phyloP scores from a whole-genome alignment of 2,113 vertebrate genomes.

The Pitta sordida region DNA sequence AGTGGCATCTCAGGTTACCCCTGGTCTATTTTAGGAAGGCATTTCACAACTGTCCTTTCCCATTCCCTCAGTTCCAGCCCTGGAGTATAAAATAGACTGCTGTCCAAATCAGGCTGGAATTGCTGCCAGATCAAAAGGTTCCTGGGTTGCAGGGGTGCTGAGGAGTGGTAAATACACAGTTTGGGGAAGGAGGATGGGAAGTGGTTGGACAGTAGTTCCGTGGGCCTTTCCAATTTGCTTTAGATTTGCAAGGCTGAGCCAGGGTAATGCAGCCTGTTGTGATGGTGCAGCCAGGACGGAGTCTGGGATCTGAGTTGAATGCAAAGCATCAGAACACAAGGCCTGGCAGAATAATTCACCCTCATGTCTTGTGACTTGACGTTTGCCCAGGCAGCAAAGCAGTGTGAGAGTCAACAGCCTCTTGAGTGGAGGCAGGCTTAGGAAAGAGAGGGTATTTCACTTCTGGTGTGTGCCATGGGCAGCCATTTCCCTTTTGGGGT shows the following conservation, averaged over 20 bases:
- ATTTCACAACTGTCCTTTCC: neutral
- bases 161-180: neutral
- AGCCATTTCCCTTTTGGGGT: neutral
- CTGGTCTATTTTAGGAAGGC: neutral
- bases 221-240: neutral
- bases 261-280: neutral
- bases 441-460: neutral
- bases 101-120: neutral
- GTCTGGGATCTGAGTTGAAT: neutral
- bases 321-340: neutral
- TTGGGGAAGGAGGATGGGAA: neutral
- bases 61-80: neutral
- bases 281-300: neutral
- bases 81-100: neutral
- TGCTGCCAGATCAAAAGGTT: neutral
- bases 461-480: neutral
- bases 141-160: neutral
- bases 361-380: neutral
- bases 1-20: neutral
- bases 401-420: neutral
- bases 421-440: neutral
- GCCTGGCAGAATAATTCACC: neutral
- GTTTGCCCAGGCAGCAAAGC: neutral
- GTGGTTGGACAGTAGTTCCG: neutral
- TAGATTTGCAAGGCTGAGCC: neutral